Conservation (phyloP, 30 jellyfish, hydroid and myxozoan genomes). For the Phacellophora camtschatica region DNA sequence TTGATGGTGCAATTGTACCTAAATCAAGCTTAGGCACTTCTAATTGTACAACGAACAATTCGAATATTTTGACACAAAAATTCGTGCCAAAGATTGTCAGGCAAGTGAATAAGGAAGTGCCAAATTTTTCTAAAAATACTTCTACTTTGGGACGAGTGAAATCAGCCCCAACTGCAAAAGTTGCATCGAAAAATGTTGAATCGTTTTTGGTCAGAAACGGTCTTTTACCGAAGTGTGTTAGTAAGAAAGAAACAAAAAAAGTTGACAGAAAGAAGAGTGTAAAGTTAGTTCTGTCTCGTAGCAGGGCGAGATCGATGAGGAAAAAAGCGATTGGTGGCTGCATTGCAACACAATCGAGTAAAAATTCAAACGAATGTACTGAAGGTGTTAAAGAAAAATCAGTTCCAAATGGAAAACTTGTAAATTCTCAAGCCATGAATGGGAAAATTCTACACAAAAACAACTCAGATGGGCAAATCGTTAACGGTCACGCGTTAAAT, state of each 20-base stretch:
- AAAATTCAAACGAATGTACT: not conserved
- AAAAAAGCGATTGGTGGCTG: not conserved
- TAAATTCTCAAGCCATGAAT: not conserved
- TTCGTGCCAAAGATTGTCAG: not conserved
- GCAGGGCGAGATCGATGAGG: conserved; percentile 54
- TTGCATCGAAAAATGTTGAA: conserved; percentile 52
- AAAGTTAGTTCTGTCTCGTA: conserved; percentile 48
- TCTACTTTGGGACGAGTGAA: not conserved
- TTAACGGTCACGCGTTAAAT: not conserved
- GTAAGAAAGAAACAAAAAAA: conserved; percentile 4
- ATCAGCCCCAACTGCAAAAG: conserved; percentile 18
- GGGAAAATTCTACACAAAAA: not conserved
- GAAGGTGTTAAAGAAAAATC: not conserved
- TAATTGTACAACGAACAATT: not conserved
- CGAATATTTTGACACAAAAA: not conserved
- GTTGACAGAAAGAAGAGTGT: conserved; percentile 72
- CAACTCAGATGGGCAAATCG: not conserved
- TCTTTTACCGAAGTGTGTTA: conserved; percentile 56
- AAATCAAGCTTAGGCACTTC: not conserved
- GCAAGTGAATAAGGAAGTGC: not conserved
- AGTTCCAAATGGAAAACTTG: not conserved
- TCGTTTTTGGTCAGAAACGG: conserved; percentile 86
- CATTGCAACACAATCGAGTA: not conserved
- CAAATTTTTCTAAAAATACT: not conserved
- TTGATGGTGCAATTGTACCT: not conserved